Conservation (phyloP, 2,113 vertebrate genomes). For the Dicentrarchus labrax region DNA sequence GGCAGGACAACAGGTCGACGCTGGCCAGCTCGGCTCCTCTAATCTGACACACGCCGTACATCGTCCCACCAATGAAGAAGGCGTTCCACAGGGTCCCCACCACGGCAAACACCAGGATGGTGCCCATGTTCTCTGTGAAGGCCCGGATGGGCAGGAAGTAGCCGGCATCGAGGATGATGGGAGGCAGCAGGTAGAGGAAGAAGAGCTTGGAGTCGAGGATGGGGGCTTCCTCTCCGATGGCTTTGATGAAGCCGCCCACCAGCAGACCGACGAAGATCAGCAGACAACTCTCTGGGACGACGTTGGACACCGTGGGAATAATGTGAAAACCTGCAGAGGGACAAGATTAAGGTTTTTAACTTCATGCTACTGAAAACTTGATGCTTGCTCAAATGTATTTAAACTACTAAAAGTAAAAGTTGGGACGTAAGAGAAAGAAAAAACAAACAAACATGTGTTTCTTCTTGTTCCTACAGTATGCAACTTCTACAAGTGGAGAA, state of each 20-base stretch:
- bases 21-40: conserved; percentile 76
- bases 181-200: conserved; percentile 96
- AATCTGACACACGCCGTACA: conserved; percentile 91
- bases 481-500: too few relatives aligned
- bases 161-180: conserved; percentile 97
- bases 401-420: neutral
- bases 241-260: conserved; percentile 92
- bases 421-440: neutral
- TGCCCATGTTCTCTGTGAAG: conserved; percentile 95
- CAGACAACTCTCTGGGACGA: conserved; percentile 96
- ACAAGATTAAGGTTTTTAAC: neutral
- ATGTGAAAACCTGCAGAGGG: conserved; percentile 91
- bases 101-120: conserved; percentile 95
- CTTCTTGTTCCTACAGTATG: too few relatives aligned
- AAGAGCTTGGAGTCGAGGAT: conserved; percentile 90
- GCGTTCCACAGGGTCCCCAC: conserved; percentile 96
- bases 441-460: neutral
- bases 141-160: conserved; percentile 94
- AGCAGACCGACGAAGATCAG: conserved; percentile 95
- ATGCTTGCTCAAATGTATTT: too few relatives aligned
- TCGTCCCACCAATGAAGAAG: conserved; percentile 90
- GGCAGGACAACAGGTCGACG: conserved; percentile 90
- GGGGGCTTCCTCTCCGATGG: conserved; percentile 87
- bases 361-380: neutral
- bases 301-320: conserved; percentile 88